Percentiles rank a stretch among this genome's conserved stretches.
phyloP scores from a whole-genome alignment of 2,888 invertebrate species.

The Athetis lepigone region DNA sequence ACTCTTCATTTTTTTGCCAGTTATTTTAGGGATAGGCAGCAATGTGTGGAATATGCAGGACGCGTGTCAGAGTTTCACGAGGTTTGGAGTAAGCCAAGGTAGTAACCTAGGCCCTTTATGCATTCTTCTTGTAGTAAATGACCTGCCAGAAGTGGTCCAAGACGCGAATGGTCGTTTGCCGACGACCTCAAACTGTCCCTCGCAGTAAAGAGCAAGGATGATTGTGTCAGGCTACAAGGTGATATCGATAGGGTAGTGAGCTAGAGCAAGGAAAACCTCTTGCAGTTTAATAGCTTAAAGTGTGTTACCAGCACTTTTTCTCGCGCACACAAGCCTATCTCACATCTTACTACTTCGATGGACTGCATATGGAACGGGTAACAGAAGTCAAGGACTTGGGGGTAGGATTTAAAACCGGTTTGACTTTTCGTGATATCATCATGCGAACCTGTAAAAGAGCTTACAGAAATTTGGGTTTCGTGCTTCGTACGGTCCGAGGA shows the following conservation, averaged over 20 bases:
- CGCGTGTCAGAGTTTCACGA: too few species aligned
- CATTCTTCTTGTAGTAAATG: neutral
- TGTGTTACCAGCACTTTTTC: slow-evolving; percentile 9
- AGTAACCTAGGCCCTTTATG: too few species aligned
- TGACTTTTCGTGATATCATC: neutral
- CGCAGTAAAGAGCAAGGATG: neutral
- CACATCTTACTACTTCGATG: neutral
- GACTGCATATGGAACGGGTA: neutral
- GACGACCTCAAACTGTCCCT: neutral
- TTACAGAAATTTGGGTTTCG: too few species aligned
- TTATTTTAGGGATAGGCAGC: too few species aligned
- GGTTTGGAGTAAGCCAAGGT: too few species aligned
- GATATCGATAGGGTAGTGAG: too few species aligned
- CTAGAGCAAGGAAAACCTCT: neutral
- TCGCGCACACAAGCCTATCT: slow-evolving; percentile 1
- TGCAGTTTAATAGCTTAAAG: slow-evolving; percentile 2
- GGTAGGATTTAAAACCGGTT: neutral
- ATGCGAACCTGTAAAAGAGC: slow-evolving; percentile 1
- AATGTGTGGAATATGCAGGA: too few species aligned
- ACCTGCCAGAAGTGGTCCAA: slow-evolving; percentile 3
- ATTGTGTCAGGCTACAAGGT: slow-evolving; percentile 2
- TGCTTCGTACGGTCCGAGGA: slow-evolving; percentile 3
- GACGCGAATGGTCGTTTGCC: neutral
- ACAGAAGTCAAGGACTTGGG: too few species aligned
- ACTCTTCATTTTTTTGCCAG: too few species aligned